A percentile compares a stretch with the other conserved stretches of the same genome.
Evolutionary conservation across 2,113 vertebrate species (phyloP).

Genomic region (Chlorocebus sabaeus): DNA sequence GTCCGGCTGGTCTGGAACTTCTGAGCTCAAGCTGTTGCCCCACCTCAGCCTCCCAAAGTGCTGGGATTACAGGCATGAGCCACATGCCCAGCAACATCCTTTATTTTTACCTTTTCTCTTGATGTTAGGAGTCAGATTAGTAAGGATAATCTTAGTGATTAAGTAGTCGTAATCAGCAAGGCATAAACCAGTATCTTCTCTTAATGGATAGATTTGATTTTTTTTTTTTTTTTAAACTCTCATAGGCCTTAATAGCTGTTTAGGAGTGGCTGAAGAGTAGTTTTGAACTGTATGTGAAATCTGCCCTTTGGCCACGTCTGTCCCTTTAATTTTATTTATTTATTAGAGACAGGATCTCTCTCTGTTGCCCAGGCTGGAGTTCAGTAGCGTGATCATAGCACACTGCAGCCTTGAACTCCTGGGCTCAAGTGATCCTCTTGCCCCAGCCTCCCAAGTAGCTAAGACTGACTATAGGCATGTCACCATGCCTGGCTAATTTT

Average conservation of each 20-base stretch:
- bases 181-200: background rate
- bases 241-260: background rate
- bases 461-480: no score
- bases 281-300: conserved; percentile 25
- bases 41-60: background rate
- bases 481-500: no score
- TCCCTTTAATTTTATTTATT: background rate
- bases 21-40: background rate
- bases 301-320: background rate
- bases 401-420: no score
- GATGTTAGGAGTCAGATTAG: background rate
- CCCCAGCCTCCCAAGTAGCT: no score
- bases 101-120: conserved; percentile 32
- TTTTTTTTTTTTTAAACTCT: background rate
- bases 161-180: background rate
- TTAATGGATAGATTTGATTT: background rate
- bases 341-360: background rate
- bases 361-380: background rate
- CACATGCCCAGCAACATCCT: background rate
- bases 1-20: background rate
- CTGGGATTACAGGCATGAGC: background rate
- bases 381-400: no score
- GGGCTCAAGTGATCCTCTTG: no score
- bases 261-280: background rate
- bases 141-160: conserved; percentile 15